Evolutionary conservation across 2,113 vertebrate species (phyloP).

Genomic region (Sphyrna mokarran): DNA sequence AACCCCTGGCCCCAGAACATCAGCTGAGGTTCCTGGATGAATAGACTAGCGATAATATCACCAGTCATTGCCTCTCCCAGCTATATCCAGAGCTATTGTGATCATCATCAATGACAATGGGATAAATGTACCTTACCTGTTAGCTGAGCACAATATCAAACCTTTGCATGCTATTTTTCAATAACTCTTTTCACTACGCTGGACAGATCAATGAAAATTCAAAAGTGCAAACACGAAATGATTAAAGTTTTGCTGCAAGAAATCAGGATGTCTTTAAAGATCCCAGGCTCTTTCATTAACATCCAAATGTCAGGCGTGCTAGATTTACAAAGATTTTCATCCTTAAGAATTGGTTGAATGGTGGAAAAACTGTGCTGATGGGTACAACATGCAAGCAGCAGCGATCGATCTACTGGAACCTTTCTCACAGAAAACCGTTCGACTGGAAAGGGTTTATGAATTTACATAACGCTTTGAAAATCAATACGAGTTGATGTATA

Average conservation of each 20-base stretch:
- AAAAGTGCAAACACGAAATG: background rate
- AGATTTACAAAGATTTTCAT: background rate
- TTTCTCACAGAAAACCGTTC: background rate
- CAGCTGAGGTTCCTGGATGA: no score
- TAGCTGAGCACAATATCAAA: background rate
- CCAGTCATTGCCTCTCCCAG: no score
- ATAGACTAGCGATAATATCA: no score
- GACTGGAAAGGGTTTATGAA: conserved; percentile 23
- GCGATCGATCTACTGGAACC: background rate
- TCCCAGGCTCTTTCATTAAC: conserved; percentile 7
- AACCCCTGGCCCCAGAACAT: no score
- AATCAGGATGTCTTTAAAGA: background rate
- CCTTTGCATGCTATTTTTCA: background rate
- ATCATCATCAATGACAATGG: background rate
- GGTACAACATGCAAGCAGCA: background rate
- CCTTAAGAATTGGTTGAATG: background rate
- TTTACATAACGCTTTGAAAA: conserved; percentile 14
- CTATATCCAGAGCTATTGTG: background rate
- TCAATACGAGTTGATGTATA: background rate
- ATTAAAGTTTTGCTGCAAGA: background rate
- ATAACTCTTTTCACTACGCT: no score
- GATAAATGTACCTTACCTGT: background rate
- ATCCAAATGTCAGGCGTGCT: background rate
- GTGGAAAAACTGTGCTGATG: background rate
- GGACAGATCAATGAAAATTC: background rate